A percentile compares a stretch with the other conserved stretches of the same genome.
These are phyloP conservation scores for Electrophaes corylata DNA, from an alignment of 2,888 invertebrate genomes.

Conservation along the genomic window DNA sequence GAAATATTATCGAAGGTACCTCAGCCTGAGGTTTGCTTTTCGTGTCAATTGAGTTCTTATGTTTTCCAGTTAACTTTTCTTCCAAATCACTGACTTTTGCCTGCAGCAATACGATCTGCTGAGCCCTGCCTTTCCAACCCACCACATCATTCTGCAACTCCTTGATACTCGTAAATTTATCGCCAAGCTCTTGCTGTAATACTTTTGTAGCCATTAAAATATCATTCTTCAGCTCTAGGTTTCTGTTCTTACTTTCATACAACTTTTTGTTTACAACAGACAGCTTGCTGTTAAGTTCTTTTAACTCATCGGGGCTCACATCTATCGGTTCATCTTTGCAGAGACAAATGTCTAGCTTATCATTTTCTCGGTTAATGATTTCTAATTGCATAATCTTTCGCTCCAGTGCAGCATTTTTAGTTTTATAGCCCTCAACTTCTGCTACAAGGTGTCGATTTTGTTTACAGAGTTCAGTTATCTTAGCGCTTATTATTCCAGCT, in stretches of 20 bases:
- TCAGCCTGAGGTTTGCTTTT: constrained; percentile 44
- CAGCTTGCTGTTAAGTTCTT: constrained; percentile 86
- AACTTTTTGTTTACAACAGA: constrained; percentile 85
- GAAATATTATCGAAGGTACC: background rate
- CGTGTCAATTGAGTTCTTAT: constrained; percentile 55
- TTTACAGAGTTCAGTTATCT: constrained; percentile 87
- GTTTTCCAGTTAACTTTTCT: constrained; percentile 82
- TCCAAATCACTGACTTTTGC: constrained; percentile 87
- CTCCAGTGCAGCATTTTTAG: constrained; percentile 83
- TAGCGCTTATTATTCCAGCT: constrained; percentile 84
- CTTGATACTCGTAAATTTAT: constrained; percentile 86
- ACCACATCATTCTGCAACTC: constrained; percentile 82
- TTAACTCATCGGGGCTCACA: constrained; percentile 76
- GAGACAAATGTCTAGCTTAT: constrained; percentile 61
- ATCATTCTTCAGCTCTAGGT: constrained; percentile 88
- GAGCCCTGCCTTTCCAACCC: constrained; percentile 91
- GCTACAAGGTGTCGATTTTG: constrained; percentile 86
- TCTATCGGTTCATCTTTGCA: constrained; percentile 78
- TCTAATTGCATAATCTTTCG: constrained; percentile 76
- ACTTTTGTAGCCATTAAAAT: constrained; percentile 89
- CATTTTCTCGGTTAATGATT: constrained; percentile 64
- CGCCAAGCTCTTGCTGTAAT: constrained; percentile 90
- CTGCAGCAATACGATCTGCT: constrained; percentile 88
- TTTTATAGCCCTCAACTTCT: constrained; percentile 85
- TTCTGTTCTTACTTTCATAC: constrained; percentile 88